Evolutionary conservation across 2,113 vertebrate species (phyloP).

Genomic region (Muscicapa adusta): DNA sequence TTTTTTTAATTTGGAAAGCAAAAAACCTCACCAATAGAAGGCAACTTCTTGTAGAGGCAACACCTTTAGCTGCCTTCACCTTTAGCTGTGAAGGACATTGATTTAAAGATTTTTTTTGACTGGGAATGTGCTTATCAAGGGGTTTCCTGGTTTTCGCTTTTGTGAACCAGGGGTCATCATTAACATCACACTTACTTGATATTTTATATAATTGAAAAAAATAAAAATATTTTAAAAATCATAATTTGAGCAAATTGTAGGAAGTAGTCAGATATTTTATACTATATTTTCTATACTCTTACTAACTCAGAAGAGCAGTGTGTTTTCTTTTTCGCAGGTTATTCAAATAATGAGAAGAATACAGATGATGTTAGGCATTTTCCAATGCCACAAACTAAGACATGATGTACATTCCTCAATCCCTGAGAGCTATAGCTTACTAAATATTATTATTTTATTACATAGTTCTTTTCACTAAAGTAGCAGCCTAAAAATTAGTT

Average conservation of each 20-base stretch:
- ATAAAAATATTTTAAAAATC: not conserved
- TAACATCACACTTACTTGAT: not conserved
- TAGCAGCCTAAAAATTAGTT: not conserved
- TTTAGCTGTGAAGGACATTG: not conserved
- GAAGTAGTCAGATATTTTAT: not conserved
- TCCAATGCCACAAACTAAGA: not conserved
- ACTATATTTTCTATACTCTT: not conserved
- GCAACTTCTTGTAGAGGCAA: rapidly evolving
- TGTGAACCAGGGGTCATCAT: not conserved
- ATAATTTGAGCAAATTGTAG: not conserved
- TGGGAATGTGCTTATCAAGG: not conserved
- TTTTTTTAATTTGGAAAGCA: not conserved
- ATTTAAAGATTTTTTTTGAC: not conserved
- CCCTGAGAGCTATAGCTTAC: not conserved
- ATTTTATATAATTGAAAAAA: not conserved
- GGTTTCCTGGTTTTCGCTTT: not conserved
- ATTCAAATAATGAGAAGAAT: not conserved
- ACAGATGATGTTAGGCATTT: not conserved
- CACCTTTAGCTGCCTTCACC: not conserved
- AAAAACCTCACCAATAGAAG: not conserved
- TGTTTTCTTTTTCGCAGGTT: not conserved
- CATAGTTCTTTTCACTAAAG: not conserved
- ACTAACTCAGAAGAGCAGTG: not conserved
- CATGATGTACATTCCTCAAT: not conserved
- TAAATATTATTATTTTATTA: not conserved